Percentiles rank a stretch among this genome's conserved stretches.
phyloP scores from a whole-genome alignment of 2,113 vertebrate species.

The Ochotona curzoniae region DNA sequence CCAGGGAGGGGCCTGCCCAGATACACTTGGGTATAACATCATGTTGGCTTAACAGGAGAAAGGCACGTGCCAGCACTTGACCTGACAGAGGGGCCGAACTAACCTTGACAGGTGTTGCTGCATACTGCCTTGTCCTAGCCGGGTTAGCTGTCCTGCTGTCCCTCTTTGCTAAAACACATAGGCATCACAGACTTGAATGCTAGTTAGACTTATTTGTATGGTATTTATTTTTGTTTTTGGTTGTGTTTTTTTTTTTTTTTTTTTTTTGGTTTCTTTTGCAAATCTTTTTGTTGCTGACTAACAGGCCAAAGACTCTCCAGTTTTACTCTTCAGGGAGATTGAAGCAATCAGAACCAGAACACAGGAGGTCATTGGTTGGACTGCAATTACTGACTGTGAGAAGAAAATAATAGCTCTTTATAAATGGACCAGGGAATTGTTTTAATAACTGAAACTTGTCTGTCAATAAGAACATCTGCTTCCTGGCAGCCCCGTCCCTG shows the following conservation, averaged over 20 bases:
- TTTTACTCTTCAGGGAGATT: conserved; percentile 74
- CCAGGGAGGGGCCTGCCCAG: not conserved
- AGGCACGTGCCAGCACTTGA: not conserved
- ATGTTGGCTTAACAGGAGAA: not conserved
- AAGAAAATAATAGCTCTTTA: conserved; percentile 70
- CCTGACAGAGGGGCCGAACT: not conserved
- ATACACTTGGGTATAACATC: not conserved
- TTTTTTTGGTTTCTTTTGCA: conserved; percentile 86
- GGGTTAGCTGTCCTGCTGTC: conserved; percentile 29
- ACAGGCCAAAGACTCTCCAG: conserved; percentile 88
- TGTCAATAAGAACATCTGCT: conserved; percentile 67
- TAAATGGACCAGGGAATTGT: conserved; percentile 79
- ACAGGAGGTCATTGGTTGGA: conserved; percentile 73
- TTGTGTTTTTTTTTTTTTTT: not conserved
- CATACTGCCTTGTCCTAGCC: conserved; percentile 52
- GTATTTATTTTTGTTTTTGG: conserved; percentile 93
- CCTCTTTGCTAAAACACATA: conserved; percentile 65
- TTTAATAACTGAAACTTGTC: conserved; percentile 65
- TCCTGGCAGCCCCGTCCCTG: not conserved
- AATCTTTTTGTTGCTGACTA: conserved; percentile 85
- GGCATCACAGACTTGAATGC: conserved; percentile 84
- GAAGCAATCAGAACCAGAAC: conserved; percentile 67
- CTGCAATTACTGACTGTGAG: conserved; percentile 73
- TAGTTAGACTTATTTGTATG: conserved; percentile 91
- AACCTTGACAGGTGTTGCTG: conserved; percentile 41